Percentiles rank a stretch among this genome's conserved stretches.
phyloP scores from a whole-genome alignment of 64 coral and sea anemone genomes.

The Anthopleura sola region DNA sequence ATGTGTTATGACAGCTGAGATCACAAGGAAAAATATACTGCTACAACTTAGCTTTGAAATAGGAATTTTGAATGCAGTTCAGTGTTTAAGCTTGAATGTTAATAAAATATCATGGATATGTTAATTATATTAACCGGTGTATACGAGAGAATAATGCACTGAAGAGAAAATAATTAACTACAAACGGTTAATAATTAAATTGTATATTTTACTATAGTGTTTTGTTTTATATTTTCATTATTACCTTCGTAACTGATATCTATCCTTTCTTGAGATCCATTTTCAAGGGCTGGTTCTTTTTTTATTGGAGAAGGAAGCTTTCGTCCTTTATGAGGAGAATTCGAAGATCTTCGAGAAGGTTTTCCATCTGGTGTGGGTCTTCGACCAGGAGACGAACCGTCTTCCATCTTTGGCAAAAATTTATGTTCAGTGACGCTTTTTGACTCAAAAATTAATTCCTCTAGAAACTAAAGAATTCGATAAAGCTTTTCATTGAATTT shows the following conservation, averaged over 20 bases:
- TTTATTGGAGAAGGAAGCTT: constrained; percentile 26
- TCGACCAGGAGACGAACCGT: constrained; percentile 15
- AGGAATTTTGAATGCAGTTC: too few relatives aligned
- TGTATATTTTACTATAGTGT: not conserved
- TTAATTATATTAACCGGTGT: too few relatives aligned
- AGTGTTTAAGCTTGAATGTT: too few relatives aligned
- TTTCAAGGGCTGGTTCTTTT: not conserved
- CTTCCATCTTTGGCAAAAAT: constrained; percentile 2
- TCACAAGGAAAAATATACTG: not conserved
- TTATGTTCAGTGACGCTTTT: not conserved
- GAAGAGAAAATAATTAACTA: too few relatives aligned
- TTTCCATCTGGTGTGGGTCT: constrained; percentile 1
- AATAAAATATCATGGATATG: too few relatives aligned
- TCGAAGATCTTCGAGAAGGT: not conserved
- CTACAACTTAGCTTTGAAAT: too few relatives aligned
- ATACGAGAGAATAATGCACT: not conserved
- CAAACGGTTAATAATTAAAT: not conserved
- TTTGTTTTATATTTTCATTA: not conserved
- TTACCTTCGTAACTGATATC: not conserved
- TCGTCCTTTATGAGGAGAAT: not conserved
- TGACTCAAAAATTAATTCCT: not conserved
- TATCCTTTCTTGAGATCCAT: constrained; percentile 10
- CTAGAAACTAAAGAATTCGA: not conserved
- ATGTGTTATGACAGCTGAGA: not conserved
- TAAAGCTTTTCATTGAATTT: not conserved